Conservation (phyloP, 2,888 invertebrate species). For the Nemotelus nigrinus region DNA sequence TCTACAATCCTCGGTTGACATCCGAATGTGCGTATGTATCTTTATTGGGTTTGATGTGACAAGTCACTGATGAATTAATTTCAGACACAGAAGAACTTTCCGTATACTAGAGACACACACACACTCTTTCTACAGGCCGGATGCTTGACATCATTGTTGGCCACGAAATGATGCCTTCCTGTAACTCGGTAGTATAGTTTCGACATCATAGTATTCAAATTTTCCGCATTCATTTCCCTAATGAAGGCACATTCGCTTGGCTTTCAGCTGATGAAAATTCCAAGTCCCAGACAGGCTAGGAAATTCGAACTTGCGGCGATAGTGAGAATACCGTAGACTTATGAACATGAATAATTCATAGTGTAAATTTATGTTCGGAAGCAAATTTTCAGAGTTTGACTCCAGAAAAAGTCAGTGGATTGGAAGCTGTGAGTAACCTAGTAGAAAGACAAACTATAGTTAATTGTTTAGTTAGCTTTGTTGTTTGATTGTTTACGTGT, state of each 20-base stretch:
- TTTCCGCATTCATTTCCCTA: slow-evolving; percentile 31
- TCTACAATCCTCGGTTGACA: background rate
- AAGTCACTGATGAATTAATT: slow-evolving; percentile 5
- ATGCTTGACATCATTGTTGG: background rate
- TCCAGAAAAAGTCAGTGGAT: no score
- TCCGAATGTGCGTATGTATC: background rate
- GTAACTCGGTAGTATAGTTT: background rate
- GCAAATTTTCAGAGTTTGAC: background rate
- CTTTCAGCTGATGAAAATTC: slow-evolving; percentile 14
- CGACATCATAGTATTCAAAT: background rate
- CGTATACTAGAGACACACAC: background rate
- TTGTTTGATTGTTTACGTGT: no score
- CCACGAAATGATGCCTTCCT: background rate
- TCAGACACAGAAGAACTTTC: slow-evolving; percentile 5
- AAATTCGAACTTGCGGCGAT: background rate
- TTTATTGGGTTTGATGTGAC: background rate
- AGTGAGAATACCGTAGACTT: background rate
- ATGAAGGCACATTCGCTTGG: slow-evolving; percentile 1
- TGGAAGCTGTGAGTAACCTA: no score
- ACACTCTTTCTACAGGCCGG: background rate
- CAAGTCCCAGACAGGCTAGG: background rate
- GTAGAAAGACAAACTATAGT: no score
- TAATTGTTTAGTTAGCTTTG: no score
- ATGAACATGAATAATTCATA: slow-evolving; percentile 9
- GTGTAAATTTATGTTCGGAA: slow-evolving; percentile 1